phyloP scores from a whole-genome alignment of 1,140 invertebrate genomes.

The Lethrus apterus region DNA sequence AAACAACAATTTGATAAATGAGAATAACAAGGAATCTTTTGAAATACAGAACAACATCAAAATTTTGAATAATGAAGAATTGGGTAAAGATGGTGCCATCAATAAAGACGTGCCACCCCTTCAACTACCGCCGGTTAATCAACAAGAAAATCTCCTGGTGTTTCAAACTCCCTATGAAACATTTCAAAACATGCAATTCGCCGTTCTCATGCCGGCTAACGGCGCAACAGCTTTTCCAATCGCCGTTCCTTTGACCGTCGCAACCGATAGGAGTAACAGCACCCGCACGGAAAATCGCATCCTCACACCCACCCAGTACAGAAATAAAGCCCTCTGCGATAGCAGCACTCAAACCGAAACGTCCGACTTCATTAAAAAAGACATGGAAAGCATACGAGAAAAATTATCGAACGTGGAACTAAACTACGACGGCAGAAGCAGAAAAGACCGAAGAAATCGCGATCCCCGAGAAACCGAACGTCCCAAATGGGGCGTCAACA shows the following conservation, averaged over 20 bases:
- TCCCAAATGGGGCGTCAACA: slow-evolving; percentile 61
- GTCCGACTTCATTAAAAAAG: slow-evolving; percentile 11
- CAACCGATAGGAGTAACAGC: slow-evolving; percentile 18
- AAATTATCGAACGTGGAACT: slow-evolving; percentile 35
- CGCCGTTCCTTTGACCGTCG: slow-evolving; percentile 23
- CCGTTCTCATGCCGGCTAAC: slow-evolving; percentile 48
- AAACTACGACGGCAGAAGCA: slow-evolving; percentile 32
- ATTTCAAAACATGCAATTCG: slow-evolving; percentile 44
- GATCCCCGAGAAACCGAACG: slow-evolving; percentile 47
- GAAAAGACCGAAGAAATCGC: slow-evolving; percentile 46
- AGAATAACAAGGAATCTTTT: slow-evolving; percentile 1
- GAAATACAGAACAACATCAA: background rate
- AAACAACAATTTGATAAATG: background rate
- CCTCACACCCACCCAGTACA: slow-evolving; percentile 55
- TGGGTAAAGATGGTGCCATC: too few relatives aligned
- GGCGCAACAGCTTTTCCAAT: slow-evolving; percentile 22
- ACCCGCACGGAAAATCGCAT: slow-evolving; percentile 44
- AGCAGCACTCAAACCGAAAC: slow-evolving; percentile 58
- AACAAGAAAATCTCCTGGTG: slow-evolving; percentile 31
- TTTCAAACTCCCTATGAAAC: slow-evolving; percentile 41
- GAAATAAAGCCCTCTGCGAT: slow-evolving; percentile 46
- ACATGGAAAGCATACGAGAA: slow-evolving; percentile 26
- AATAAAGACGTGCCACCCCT: background rate
- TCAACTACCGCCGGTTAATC: background rate
- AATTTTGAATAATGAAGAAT: slow-evolving; percentile 2